Evolutionary conservation across 2,797 vertebrate genomes (phyloP).

Genomic region (Myotis vivesi): DNA sequence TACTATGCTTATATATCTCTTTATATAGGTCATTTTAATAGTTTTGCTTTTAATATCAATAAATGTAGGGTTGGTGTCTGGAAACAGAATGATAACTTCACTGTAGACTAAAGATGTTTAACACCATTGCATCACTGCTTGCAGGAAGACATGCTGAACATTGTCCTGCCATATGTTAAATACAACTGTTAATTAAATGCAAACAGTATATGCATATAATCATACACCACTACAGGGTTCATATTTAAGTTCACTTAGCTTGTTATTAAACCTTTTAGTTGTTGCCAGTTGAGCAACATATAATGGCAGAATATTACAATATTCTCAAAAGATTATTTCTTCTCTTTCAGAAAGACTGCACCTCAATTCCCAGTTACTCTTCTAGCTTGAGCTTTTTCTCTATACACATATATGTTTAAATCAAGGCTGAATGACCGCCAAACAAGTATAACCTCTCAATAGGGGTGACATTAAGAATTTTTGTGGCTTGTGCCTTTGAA

Average conservation of each 20-base stretch:
- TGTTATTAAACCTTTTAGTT: constrained; percentile 7
- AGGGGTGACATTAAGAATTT: constrained; percentile 40
- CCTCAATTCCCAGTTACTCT: not conserved
- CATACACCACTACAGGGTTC: not conserved
- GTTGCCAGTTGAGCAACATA: constrained; percentile 2
- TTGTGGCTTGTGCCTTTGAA: not conserved
- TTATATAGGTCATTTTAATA: not conserved
- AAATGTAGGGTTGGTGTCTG: not conserved
- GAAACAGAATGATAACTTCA: not conserved
- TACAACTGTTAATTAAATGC: constrained; percentile 27
- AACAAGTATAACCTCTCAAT: constrained; percentile 40
- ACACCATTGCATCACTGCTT: not conserved
- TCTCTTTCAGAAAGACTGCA: not conserved
- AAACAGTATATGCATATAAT: constrained; percentile 35
- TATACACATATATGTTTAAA: constrained; percentile 7
- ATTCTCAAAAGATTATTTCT: constrained; percentile 20
- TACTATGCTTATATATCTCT: not conserved
- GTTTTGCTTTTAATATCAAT: constrained; percentile 1
- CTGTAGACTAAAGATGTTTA: constrained; percentile 9
- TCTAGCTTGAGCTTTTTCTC: constrained; percentile 8
- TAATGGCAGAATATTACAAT: constrained; percentile 2
- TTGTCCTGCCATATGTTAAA: not conserved
- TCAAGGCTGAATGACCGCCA: not conserved
- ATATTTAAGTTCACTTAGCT: constrained; percentile 31
- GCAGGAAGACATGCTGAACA: not conserved